Evolutionary conservation across 2,113 vertebrate genomes (phyloP).

Genomic region (Egretta garzetta): DNA sequence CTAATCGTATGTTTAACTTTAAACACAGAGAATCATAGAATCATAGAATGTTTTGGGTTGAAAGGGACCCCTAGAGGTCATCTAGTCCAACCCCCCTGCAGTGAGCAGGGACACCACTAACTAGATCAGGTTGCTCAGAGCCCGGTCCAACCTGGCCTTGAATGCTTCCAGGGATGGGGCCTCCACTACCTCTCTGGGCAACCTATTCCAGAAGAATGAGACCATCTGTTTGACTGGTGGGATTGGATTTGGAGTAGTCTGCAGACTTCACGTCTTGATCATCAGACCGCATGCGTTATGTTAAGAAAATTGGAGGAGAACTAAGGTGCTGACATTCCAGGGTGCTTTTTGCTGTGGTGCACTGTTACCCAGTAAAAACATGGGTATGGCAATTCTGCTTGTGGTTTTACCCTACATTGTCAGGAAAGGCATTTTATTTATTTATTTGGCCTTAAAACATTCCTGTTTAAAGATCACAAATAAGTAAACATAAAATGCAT

Average conservation of each 20-base stretch:
- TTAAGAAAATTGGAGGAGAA: background rate
- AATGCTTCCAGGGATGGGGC: too few relatives aligned
- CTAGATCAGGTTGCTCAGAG: too few relatives aligned
- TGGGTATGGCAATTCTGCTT: background rate
- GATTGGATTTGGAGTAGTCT: background rate
- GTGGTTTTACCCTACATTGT: background rate
- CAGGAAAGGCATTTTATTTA: background rate
- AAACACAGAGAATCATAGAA: background rate
- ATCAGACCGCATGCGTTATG: background rate
- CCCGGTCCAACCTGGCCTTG: too few relatives aligned
- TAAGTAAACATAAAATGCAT: background rate
- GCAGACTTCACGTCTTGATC: background rate
- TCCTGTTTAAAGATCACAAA: background rate
- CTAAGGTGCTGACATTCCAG: background rate
- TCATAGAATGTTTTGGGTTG: too few relatives aligned
- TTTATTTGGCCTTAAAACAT: background rate
- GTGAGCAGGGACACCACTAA: too few relatives aligned
- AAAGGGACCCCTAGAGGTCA: too few relatives aligned
- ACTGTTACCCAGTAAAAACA: background rate
- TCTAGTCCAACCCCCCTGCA: too few relatives aligned
- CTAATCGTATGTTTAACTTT: background rate
- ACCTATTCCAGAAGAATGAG: too few relatives aligned
- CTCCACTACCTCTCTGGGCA: too few relatives aligned
- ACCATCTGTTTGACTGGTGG: background rate
- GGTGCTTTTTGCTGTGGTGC: background rate